Conservation (phyloP, 1,140 invertebrate genomes). For the Chrysomallon squamiferum region DNA sequence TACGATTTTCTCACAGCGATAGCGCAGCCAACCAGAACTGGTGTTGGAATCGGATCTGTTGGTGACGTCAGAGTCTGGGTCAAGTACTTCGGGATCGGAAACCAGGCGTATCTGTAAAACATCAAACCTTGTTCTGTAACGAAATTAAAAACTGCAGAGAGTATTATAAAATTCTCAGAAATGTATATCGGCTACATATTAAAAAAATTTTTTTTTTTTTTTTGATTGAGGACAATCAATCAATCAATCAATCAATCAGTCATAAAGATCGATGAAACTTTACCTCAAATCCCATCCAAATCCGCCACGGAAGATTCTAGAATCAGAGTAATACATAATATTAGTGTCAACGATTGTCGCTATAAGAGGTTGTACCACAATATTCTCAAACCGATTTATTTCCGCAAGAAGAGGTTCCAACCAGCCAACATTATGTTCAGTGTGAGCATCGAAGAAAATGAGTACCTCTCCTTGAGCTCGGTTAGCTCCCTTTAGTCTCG, state of each 20-base stretch:
- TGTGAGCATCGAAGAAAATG: constrained; percentile 95
- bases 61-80: background rate
- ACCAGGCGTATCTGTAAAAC: constrained; percentile 8
- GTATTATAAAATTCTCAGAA: too few relatives aligned
- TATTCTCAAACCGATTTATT: background rate
- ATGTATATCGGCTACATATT: too few relatives aligned
- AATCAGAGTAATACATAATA: background rate
- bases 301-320: constrained; percentile 2
- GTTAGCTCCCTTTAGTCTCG: constrained; percentile 68
- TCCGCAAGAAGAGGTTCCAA: constrained; percentile 82
- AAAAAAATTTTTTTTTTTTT: too few relatives aligned
- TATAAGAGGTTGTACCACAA: constrained; percentile 4
- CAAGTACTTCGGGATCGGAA: background rate
- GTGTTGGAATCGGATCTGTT: constrained; percentile 66
- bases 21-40: constrained; percentile 94
- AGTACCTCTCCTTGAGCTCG: constrained; percentile 85
- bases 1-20: constrained; percentile 89
- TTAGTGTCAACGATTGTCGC: background rate
- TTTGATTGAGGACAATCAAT: too few relatives aligned
- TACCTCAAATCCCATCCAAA: constrained; percentile 22
- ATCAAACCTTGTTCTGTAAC: too few relatives aligned
- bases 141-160: too few relatives aligned
- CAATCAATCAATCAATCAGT: too few relatives aligned
- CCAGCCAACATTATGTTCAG: constrained; percentile 95
- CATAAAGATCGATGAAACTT: too few relatives aligned